These are phyloP conservation scores for Drosophila ogumai DNA, from an alignment of 1,140 invertebrate species.

Conservation along the genomic window DNA sequence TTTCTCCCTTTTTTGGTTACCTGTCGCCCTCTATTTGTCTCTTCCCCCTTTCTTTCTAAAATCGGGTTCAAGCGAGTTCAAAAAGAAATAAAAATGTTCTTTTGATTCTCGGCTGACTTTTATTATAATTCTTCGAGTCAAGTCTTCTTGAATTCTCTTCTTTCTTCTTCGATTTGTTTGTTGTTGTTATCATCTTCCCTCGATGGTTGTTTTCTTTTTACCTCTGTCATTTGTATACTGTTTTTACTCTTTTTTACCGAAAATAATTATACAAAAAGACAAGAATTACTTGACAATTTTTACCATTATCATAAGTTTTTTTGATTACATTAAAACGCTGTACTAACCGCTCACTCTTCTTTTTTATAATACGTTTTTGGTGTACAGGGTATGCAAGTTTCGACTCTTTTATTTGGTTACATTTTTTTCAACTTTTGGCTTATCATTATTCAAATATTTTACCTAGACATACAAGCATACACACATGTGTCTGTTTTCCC, in stretches of 20 bases:
- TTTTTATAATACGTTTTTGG: not conserved
- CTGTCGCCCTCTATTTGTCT: slow-evolving; percentile 41
- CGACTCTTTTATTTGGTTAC: slow-evolving; percentile 10
- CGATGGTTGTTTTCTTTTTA: not conserved
- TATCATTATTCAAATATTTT: slow-evolving; percentile 82
- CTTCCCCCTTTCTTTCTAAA: not conserved
- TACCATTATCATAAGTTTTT: not conserved
- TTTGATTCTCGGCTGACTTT: slow-evolving; percentile 53
- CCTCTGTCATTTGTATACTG: not conserved
- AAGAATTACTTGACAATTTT: not conserved
- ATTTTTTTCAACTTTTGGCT: slow-evolving; percentile 49
- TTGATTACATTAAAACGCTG: not conserved
- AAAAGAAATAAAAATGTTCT: slow-evolving; percentile 60
- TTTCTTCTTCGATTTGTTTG: slow-evolving; percentile 52
- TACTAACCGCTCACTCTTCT: no score
- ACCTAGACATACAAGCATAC: slow-evolving; percentile 43
- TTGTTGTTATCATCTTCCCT: slow-evolving; percentile 63
- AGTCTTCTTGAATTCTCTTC: slow-evolving; percentile 28
- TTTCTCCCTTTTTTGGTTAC: slow-evolving; percentile 40
- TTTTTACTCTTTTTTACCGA: not conserved
- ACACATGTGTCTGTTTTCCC: slow-evolving; percentile 17
- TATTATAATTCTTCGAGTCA: slow-evolving; percentile 56
- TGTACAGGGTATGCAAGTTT: not conserved
- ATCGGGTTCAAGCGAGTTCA: slow-evolving; percentile 75
- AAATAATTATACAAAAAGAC: not conserved